phyloP scores from a whole-genome alignment of 2,113 vertebrate species.

The Ceratotherium simum region DNA sequence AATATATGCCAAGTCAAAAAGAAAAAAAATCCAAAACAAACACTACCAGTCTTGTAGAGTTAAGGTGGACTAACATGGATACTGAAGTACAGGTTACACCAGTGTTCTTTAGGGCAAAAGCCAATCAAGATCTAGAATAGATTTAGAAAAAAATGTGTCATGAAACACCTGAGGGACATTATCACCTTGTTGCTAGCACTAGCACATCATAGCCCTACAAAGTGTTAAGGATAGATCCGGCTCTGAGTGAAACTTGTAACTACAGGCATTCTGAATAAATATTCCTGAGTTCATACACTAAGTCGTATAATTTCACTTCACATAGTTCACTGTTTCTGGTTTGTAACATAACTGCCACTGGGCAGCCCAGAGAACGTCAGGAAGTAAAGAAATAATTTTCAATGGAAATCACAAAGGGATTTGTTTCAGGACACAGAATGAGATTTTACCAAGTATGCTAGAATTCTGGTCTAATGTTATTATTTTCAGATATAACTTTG shows the following conservation, averaged over 20 bases:
- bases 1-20: neutral
- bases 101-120: neutral
- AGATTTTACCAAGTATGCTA: slow-evolving; percentile 9
- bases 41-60: neutral
- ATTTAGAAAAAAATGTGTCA: neutral
- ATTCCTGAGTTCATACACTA: neutral
- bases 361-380: neutral
- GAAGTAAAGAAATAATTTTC: slow-evolving; percentile 61
- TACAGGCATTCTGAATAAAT: neutral
- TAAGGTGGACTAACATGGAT: neutral
- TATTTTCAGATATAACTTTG: slow-evolving; percentile 23
- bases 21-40: neutral
- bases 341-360: slow-evolving; percentile 2
- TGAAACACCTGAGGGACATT: neutral
- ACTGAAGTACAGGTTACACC: neutral
- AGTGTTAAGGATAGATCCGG: neutral
- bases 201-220: neutral
- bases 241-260: neutral
- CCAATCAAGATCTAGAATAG: neutral
- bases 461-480: neutral
- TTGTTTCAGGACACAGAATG: slow-evolving; percentile 39
- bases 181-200: neutral
- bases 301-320: slow-evolving; percentile 27
- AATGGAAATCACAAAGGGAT: slow-evolving; percentile 64
- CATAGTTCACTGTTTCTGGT: neutral